A percentile compares a stretch with the other conserved stretches of the same genome.
phyloP scores from a whole-genome alignment of 1,140 invertebrate species.

The Chironomus tepperi region DNA sequence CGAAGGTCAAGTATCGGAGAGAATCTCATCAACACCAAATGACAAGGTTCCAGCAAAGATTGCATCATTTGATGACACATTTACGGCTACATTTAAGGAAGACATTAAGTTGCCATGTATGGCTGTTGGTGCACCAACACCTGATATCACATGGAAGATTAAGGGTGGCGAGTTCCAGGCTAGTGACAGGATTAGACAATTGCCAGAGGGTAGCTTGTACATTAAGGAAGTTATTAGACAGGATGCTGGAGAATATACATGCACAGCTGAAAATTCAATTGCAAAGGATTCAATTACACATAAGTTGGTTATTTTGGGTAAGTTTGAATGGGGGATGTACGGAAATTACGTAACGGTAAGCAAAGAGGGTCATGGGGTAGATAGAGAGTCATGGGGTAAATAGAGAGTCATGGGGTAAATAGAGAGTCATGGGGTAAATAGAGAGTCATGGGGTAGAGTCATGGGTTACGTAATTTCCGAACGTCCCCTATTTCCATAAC shows the following conservation, averaged over 20 bases:
- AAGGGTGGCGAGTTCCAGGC: conserved; percentile 43
- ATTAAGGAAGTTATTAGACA: conserved; percentile 81
- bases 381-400: no score
- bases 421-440: no score
- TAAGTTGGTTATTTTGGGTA: conserved; percentile 75
- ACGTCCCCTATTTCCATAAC: no score
- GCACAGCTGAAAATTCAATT: conserved; percentile 86
- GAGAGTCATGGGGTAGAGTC: no score
- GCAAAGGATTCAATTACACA: conserved; percentile 88
- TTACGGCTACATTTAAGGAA: conserved; percentile 82
- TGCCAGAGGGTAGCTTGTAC: conserved; percentile 81
- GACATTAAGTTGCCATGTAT: conserved; percentile 84
- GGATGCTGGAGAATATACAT: conserved; percentile 85
- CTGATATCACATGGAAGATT: conserved; percentile 79
- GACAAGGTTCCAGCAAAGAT: conserved; percentile 86
- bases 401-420: no score
- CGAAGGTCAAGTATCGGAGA: conserved; percentile 81
- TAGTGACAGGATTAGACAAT: conserved; percentile 64
- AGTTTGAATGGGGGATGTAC: no score
- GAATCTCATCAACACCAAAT: conserved; percentile 71
- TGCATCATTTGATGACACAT: conserved; percentile 83
- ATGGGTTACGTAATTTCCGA: no score
- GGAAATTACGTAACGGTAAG: no score
- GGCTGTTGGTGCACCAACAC: conserved; percentile 79
- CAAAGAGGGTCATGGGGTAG: no score